Conservation (phyloP, 2,113 vertebrate genomes). For the Ctenodactylus gundi region DNA sequence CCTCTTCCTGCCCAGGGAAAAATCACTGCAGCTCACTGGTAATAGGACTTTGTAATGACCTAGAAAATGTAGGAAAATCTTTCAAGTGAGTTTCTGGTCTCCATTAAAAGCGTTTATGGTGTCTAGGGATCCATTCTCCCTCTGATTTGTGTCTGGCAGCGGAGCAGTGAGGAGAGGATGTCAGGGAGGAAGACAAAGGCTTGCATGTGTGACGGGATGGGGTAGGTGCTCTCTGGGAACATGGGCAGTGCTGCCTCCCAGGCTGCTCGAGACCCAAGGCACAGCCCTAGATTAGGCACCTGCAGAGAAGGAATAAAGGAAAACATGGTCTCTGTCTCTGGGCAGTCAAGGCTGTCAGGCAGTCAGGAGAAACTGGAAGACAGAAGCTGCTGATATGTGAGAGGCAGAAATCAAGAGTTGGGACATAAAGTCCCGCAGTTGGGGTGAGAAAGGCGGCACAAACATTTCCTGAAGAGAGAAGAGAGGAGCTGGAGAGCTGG, state of each 20-base stretch:
- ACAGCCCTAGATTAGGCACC: not conserved
- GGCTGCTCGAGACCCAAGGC: not conserved
- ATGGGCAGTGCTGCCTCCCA: fast-evolving
- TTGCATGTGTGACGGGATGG: not conserved
- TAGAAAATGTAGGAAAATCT: constrained; percentile 38
- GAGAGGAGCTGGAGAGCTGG: not conserved
- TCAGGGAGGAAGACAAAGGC: not conserved
- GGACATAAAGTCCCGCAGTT: not conserved
- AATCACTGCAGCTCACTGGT: constrained; percentile 53
- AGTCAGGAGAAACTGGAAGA: not conserved
- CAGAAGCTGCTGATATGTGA: not conserved
- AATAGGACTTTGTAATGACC: constrained; percentile 55
- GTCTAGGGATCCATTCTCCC: constrained; percentile 35
- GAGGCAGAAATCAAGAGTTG: not conserved
- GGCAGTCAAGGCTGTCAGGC: not conserved
- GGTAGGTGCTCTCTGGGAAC: not conserved
- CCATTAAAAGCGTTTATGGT: constrained; percentile 42
- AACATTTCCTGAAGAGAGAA: not conserved
- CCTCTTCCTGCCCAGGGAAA: constrained; percentile 63
- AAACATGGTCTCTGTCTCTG: not conserved
- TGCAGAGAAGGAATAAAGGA: not conserved
- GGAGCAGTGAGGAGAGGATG: not conserved
- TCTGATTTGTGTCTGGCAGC: constrained; percentile 38
- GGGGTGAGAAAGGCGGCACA: not conserved
- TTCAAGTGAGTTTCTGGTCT: constrained; percentile 50